Base-by-base conservation (phyloP, 2,797 vertebrate genomes). In the Phaenicophaeus curvirostris region DNA sequence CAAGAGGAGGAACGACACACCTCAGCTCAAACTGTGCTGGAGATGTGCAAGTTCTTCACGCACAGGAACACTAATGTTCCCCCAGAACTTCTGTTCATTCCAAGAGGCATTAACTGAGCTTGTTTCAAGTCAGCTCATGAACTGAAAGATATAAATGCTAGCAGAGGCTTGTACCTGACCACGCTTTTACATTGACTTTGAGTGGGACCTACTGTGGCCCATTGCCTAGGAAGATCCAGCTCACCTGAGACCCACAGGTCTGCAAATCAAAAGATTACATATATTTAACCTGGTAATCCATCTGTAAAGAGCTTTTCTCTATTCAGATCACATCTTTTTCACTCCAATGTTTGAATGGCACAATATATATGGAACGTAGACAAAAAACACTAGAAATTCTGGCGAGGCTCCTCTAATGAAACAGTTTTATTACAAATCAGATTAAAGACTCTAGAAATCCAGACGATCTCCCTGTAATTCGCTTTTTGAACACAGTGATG, bases 161-260 rank as follows among this genome's bases (percentile, higher is more conserved):
- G 18, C 35, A 74, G 61, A 55, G 39, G 8, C 11, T 80, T 42
- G 2, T 61, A 65, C 31, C n/a, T 27, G 50, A 63, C 20, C 18
- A 30, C 8, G 23, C 0, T 2, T 11, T 6, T n/a, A 41, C 2
- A 15, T 27, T 0, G 0, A 27, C 33, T 76, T 67, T 42, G 50
- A 50, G 37, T 24, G 9, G 15, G 25, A 87, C 23, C 9, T 67
- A 19, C 30, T 4, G 11, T 63, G 59, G 46, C 35, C 73, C 8
- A 5, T 41, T 89, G 30, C 8, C 19, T 20, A 23, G 24, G 33
- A 37, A 89, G 20, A 44, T 33, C 77, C 44, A 66, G 41, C 41
- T 87, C 75, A 67, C 27, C 74, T 73, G 48, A 73, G 57, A 73
- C 21, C 21, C 71, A 51, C 15, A 21, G 35, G 7, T n/a, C 18